Evolutionary conservation across 2,888 invertebrate species (phyloP).

Genomic region (Bursaphelenchus okinawaensis): DNA sequence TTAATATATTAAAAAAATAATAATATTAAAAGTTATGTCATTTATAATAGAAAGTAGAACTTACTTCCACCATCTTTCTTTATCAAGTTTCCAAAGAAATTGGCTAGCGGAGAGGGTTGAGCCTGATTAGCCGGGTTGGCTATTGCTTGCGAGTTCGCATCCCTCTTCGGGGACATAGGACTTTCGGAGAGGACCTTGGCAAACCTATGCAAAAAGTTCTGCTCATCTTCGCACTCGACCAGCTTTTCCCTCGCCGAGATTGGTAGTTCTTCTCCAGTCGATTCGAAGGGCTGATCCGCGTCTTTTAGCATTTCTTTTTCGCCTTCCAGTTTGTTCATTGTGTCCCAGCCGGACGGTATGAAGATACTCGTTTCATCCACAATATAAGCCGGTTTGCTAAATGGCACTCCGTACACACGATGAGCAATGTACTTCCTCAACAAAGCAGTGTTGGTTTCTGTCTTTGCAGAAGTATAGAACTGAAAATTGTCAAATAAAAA

Average conservation of each 20-base stretch:
- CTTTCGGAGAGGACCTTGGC: slow-evolving; percentile 16
- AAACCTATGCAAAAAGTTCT: slow-evolving; percentile 34
- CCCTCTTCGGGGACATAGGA: slow-evolving; percentile 21
- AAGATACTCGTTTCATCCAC: slow-evolving; percentile 52
- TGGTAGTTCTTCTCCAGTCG: slow-evolving; percentile 15
- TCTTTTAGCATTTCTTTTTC: slow-evolving; percentile 30
- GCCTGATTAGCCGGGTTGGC: slow-evolving; percentile 21
- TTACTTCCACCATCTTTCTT: slow-evolving; percentile 29
- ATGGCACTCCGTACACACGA: slow-evolving; percentile 48
- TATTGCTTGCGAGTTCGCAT: slow-evolving; percentile 15
- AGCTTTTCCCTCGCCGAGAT: slow-evolving; percentile 5
- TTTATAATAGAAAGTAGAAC: background rate
- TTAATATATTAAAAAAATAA: no score
- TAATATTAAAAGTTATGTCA: no score
- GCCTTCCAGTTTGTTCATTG: slow-evolving; percentile 50
- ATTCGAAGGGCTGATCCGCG: slow-evolving; percentile 22
- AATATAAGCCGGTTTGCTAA: slow-evolving; percentile 47
- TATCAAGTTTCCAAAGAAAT: slow-evolving; percentile 52
- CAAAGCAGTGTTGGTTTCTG: slow-evolving; percentile 36
- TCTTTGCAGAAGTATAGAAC: slow-evolving; percentile 39
- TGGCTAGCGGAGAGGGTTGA: slow-evolving; percentile 46
- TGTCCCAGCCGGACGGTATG: slow-evolving; percentile 56
- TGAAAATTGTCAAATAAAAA: slow-evolving; percentile 32
- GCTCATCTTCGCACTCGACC: slow-evolving; percentile 33
- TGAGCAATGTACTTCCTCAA: slow-evolving; percentile 53